phyloP scores from a whole-genome alignment of 2,113 vertebrate genomes.

The zebrafish (Danio rerio) region GRCz12tu NC_133187.1:5714501-5715000 shows the following conservation, averaged over 20 bases:
- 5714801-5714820: slow-evolving; percentile 32
- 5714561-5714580: too few relatives aligned
- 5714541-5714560: too few relatives aligned
- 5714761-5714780: slow-evolving; percentile 27
- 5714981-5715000: background rate
- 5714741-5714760: slow-evolving; percentile 40
- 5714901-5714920: slow-evolving; percentile 10
- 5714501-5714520: too few relatives aligned
- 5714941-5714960: background rate
- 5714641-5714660: slow-evolving; percentile 31
- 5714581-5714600: too few relatives aligned
- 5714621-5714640: slow-evolving; percentile 26
- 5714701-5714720: slow-evolving; percentile 47
- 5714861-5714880: background rate
- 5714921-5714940: background rate
- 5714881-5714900: slow-evolving; percentile 16
- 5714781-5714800: slow-evolving; percentile 26
- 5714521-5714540: too few relatives aligned
- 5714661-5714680: slow-evolving; percentile 31
- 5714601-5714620: background rate
- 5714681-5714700: slow-evolving; percentile 22
- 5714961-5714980: too few relatives aligned
- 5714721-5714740: background rate
- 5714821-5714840: slow-evolving; percentile 36
- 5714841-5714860: slow-evolving; percentile 26